Conservation (phyloP, 1,140 invertebrate species). For the Triops cancriformis region DNA sequence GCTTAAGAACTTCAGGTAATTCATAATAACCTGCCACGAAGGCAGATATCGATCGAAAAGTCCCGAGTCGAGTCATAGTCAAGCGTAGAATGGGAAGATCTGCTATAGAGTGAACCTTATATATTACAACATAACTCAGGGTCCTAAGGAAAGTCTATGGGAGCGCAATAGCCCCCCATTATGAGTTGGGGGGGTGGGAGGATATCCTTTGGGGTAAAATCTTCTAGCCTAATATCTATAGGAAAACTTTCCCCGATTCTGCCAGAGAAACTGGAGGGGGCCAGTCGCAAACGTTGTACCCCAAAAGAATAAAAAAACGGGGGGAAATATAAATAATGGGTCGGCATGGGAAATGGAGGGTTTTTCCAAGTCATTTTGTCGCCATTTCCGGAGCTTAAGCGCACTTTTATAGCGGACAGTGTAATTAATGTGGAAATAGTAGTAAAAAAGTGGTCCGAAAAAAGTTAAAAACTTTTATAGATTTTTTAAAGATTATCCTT, state of each 20-base stretch:
- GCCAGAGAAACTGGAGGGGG: background rate
- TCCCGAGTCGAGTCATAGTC: background rate
- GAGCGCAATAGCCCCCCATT: background rate
- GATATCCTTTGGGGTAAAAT: background rate
- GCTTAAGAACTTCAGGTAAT: background rate
- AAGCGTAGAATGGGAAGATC: background rate
- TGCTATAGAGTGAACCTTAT: background rate
- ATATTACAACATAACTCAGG: background rate
- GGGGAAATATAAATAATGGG: constrained; percentile 2
- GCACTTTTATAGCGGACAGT: background rate
- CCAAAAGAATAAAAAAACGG: background rate
- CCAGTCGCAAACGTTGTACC: background rate
- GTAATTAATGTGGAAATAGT: background rate
- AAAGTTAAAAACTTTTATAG: background rate
- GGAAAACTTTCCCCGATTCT: background rate
- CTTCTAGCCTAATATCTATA: background rate
- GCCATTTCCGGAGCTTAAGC: constrained; percentile 5
- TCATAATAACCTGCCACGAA: constrained; percentile 6
- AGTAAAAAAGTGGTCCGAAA: background rate
- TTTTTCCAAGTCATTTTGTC: background rate
- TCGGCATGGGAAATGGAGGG: background rate
- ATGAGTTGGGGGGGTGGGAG: background rate
- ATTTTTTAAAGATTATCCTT: background rate
- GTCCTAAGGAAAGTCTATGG: background rate
- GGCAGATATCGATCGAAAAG: background rate